Base-by-base conservation (phyloP, 2,888 invertebrate species). In the Drosophila neonasuta region DNA sequence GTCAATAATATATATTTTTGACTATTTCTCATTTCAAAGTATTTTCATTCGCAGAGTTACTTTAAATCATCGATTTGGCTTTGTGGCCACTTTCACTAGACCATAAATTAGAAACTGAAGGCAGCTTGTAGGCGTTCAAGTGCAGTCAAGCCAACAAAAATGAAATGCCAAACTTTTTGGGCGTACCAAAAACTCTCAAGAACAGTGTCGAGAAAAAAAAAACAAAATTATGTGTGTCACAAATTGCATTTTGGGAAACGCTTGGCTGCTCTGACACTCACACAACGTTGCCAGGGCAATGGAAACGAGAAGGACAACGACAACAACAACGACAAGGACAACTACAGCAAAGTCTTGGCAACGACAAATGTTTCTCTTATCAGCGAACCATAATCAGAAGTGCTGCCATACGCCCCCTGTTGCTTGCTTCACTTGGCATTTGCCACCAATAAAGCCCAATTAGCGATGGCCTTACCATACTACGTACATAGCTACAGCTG, bases 401-500 rank as follows among this genome's bases (percentile, higher is more conserved):
- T 57, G 44, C 41, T 41, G 56, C 48, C 42, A 15, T 29, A 45
- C 41, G 29, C 42, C 24, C 39, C 41, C 24, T 44, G 17, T 39
- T 34, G 42, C 58, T 58, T 71, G 74, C 69, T 70, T 79, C 77
- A 72, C 80, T 81, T 85, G 74, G 82, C 83, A 72, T 75, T 80
- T 77, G 71, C 80, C 71, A 77, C 80, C 86, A 82, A 81, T 85
- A 81, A 80, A 77, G 86, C 56, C 83, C 80, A 81, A 81, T 81
- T 82, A 81, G 83, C 66, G 72, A 29, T 55, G 50, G 6, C 57
- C 51, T 10, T 15, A 8, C 42, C 41, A 4, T 24, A 24, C 24
- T 24, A 24, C 24, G 24, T 1, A 24, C 24, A 5, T 1, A 55
- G 52, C 45, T 39, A n/a, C 9, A 29, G 57, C 41, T 30, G 39